Percentiles rank a stretch among this genome's conserved stretches.
Conservation (phyloP, 2,888 invertebrate species). For the Parascotia fuliginaria region DNA sequence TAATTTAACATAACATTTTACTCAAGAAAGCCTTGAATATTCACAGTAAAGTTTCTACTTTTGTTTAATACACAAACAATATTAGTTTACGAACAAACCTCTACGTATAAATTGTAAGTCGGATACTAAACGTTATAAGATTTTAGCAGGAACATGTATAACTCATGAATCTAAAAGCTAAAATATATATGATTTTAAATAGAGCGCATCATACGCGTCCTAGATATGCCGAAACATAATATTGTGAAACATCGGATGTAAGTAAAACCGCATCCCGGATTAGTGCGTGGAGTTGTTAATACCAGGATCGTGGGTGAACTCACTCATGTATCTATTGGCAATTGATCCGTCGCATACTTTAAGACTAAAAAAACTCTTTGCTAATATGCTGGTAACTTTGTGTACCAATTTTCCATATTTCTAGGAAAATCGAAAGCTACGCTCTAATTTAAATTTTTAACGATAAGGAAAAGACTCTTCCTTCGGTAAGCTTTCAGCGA, state of each 20-base stretch:
- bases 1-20: too few species aligned
- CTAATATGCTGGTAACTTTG: too few species aligned
- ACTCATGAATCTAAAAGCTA: constrained; percentile 20
- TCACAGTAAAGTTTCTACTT: too few species aligned
- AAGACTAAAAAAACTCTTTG: too few species aligned
- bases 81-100: neutral
- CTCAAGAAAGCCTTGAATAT: too few species aligned
- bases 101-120: neutral
- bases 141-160: constrained; percentile 8
- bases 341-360: neutral
- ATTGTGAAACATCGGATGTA: constrained; percentile 42
- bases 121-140: neutral
- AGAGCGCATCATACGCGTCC: constrained; percentile 38
- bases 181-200: constrained; percentile 31
- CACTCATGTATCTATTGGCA: constrained; percentile 20
- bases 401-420: too few species aligned
- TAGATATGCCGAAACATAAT: constrained; percentile 31
- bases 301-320: constrained; percentile 28
- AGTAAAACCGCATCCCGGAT: constrained; percentile 50
- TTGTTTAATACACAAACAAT: too few species aligned
- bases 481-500: too few species aligned
- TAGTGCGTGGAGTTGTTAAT: constrained; percentile 31
- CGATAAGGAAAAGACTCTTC: too few species aligned
- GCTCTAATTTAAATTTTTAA: too few species aligned
- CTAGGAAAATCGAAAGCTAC: too few species aligned